Evolutionary conservation across 2,888 invertebrate genomes (phyloP).

Genomic region (Troides helena): DNA sequence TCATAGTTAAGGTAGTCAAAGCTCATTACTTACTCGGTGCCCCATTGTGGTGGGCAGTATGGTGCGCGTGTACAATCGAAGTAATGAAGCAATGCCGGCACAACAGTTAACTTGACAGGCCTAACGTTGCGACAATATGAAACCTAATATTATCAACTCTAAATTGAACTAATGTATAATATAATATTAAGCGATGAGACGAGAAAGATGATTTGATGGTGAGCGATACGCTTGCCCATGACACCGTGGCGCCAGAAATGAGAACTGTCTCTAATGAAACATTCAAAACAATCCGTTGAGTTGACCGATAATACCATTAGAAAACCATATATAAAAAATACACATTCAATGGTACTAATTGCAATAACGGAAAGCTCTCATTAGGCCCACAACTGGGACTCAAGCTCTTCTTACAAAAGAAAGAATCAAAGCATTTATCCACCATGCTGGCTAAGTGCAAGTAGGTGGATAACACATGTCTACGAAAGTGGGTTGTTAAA

Average conservation of each 20-base stretch:
- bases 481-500: no score
- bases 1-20: neutral
- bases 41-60: slow-evolving; percentile 1
- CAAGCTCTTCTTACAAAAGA: no score
- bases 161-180: slow-evolving; percentile 11
- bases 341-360: no score
- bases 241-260: no score
- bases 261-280: neutral
- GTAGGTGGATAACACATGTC: no score
- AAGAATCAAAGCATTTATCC: no score
- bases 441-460: no score
- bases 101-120: slow-evolving; percentile 14
- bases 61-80: slow-evolving; percentile 8
- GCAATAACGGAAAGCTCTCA: no score
- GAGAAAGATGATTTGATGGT: neutral
- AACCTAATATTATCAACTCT: slow-evolving; percentile 6
- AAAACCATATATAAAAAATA: no score
- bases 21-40: neutral
- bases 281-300: neutral
- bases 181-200: slow-evolving; percentile 6
- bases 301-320: no score
- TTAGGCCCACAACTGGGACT: no score
- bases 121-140: slow-evolving; percentile 11
- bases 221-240: neutral
- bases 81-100: slow-evolving; percentile 17